Evolutionary conservation across 2,113 vertebrate species (phyloP).

Genomic region (Thomomys bottae): DNA sequence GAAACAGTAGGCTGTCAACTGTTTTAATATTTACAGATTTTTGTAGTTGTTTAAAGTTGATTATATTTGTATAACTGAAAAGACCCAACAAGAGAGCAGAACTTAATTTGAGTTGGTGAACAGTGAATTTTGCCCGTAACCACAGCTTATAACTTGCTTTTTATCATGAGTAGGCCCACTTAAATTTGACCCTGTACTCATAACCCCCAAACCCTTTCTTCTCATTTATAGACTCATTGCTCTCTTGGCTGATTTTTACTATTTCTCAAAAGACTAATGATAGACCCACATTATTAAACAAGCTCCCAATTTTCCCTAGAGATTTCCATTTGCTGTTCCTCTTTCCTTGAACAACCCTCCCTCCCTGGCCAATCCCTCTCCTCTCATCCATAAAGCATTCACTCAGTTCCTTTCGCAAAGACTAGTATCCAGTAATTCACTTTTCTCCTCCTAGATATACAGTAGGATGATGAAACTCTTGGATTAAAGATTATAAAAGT

Average conservation of each 20-base stretch:
- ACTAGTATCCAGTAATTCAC: neutral
- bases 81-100: neutral
- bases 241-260: neutral
- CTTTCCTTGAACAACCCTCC: neutral
- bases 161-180: neutral
- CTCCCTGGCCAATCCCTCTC: fast-evolving
- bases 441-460: neutral
- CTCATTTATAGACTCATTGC: neutral
- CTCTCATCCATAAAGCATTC: neutral
- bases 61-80: neutral
- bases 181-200: slow-evolving; percentile 16
- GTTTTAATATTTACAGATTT: neutral
- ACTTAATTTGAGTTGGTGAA: neutral
- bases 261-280: neutral
- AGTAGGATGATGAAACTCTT: neutral
- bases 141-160: neutral
- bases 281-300: fast-evolving
- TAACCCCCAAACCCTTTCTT: neutral
- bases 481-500: neutral
- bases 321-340: neutral
- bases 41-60: neutral
- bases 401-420: neutral
- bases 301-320: neutral
- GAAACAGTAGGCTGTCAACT: neutral
- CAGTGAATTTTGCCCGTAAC: neutral